Conservation (phyloP, 2,888 invertebrate genomes). For the Microctonus aethiopoides region DNA sequence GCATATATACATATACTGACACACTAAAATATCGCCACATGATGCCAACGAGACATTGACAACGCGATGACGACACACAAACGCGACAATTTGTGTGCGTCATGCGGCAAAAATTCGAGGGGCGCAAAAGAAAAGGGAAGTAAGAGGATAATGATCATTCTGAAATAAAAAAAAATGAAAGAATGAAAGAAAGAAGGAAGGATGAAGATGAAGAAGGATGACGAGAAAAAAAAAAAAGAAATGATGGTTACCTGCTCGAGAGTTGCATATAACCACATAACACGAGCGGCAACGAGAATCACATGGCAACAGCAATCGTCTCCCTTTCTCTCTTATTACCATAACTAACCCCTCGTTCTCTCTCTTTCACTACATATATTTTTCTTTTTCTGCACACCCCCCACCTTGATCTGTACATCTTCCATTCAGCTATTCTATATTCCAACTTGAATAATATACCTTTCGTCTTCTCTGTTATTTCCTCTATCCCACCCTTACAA, state of each 20-base stretch:
- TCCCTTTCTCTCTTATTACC: conserved; percentile 23
- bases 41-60: conserved; percentile 2
- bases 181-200: conserved; percentile 31
- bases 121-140: conserved; percentile 30
- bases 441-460: conserved; percentile 33
- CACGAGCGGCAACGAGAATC: conserved; percentile 39
- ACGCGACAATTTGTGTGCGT: conserved; percentile 27
- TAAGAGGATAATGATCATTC: conserved; percentile 36
- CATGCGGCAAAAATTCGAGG: conserved; percentile 27
- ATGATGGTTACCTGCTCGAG: conserved; percentile 37
- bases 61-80: conserved; percentile 5
- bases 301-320: conserved; percentile 50
- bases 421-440: conserved; percentile 45
- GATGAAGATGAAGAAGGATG: conserved; percentile 38
- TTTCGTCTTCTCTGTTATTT: background rate
- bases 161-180: conserved; percentile 9
- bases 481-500: conserved; percentile 12
- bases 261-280: conserved; percentile 32
- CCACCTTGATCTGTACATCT: conserved; percentile 22
- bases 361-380: background rate
- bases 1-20: background rate
- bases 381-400: conserved; percentile 19
- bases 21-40: background rate
- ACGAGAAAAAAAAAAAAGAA: conserved; percentile 37
- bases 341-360: conserved; percentile 6